These are phyloP conservation scores for Perizoma flavofasciatum DNA, from an alignment of 2,888 invertebrate species.

Conservation along the genomic window DNA sequence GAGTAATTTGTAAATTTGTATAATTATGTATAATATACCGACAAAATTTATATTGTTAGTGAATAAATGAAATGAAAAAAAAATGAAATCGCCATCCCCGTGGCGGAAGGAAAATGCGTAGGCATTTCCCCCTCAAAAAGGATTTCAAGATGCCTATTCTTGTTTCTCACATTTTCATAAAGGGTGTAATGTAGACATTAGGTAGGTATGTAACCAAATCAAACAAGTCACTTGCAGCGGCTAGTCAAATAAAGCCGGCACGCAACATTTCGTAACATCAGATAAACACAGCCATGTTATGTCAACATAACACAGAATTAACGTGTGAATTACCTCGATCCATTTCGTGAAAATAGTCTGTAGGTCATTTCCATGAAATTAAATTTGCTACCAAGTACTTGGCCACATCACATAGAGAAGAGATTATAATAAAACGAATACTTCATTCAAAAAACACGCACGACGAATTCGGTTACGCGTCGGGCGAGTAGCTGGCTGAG, in stretches of 20 bases:
- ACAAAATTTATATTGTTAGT: no score
- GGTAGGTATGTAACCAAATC: not conserved
- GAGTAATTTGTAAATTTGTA: no score
- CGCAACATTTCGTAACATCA: constrained; percentile 31
- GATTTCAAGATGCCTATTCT: no score
- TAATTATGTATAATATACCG: no score
- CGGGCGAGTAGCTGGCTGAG: no score
- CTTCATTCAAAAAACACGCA: not conserved
- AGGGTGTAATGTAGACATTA: not conserved
- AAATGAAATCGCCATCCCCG: no score
- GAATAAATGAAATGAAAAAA: no score
- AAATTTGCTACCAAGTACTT: constrained; percentile 2
- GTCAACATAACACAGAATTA: constrained; percentile 24
- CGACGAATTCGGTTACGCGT: no score
- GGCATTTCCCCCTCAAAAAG: no score
- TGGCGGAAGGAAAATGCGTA: no score
- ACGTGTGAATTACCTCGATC: constrained; percentile 38
- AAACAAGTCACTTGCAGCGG: constrained; percentile 6
- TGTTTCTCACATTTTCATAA: no score
- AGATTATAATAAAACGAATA: not conserved
- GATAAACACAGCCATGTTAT: constrained; percentile 34
- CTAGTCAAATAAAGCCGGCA: constrained; percentile 19
- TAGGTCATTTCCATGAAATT: constrained; percentile 27
- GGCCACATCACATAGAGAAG: not conserved
- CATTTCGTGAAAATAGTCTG: constrained; percentile 31